Conservation (phyloP, 2,888 invertebrate genomes). For the Fragum sueziense region DNA sequence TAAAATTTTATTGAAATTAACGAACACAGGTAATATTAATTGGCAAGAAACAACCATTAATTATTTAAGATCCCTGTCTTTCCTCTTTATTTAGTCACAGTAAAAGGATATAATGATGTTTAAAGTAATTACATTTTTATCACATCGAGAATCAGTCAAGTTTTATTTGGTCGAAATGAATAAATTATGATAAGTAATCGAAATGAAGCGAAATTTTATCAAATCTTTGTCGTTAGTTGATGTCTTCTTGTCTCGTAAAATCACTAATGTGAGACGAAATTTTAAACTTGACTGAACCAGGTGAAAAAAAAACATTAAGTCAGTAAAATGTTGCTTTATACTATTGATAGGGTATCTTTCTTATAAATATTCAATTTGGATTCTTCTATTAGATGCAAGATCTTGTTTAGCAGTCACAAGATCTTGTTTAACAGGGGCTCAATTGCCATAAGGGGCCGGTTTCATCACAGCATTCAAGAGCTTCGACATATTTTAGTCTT, state of each 20-base stretch:
- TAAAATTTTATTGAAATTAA: too few relatives aligned
- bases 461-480: too few relatives aligned
- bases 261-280: neutral
- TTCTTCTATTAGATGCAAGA: too few relatives aligned
- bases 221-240: slow-evolving; percentile 3
- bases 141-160: neutral
- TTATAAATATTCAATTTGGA: too few relatives aligned
- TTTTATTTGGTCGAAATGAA: slow-evolving; percentile 6
- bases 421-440: too few relatives aligned
- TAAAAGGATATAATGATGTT: neutral
- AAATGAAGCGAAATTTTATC: slow-evolving; percentile 7
- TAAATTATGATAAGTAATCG: slow-evolving; percentile 17
- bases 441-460: too few relatives aligned
- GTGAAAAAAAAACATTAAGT: too few relatives aligned
- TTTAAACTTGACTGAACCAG: neutral
- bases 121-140: neutral
- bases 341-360: too few relatives aligned
- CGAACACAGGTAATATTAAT: too few relatives aligned
- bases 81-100: neutral
- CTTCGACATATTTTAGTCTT: too few relatives aligned
- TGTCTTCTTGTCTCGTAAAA: neutral
- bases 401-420: too few relatives aligned
- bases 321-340: too few relatives aligned
- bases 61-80: neutral
- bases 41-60: neutral